Percentiles rank a stretch among this genome's conserved stretches.
Conservation (phyloP, 1,140 invertebrate species). For the Cotesia vestalis region DNA sequence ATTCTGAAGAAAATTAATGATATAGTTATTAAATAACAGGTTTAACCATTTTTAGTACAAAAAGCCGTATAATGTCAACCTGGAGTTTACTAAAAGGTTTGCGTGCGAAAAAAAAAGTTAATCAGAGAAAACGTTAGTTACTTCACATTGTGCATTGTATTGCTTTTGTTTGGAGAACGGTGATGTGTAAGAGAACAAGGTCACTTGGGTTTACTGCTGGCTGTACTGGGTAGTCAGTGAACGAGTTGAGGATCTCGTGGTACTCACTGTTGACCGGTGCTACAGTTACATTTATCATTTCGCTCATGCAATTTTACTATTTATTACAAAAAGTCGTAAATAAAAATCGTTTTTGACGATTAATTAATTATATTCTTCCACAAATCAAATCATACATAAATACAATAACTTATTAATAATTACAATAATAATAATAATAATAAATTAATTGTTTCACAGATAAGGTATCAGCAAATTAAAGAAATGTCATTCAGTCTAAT, state of each 20-base stretch:
- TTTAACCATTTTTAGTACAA: background rate
- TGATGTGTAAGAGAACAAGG: constrained; percentile 47
- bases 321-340: background rate
- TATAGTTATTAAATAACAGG: too few relatives aligned
- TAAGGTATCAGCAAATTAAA: too few relatives aligned
- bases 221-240: constrained; percentile 6
- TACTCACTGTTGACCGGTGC: background rate
- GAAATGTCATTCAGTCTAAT: too few relatives aligned
- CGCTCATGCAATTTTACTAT: background rate
- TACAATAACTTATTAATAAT: too few relatives aligned
- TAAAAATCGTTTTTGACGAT: background rate
- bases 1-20: too few relatives aligned
- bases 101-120: constrained; percentile 33
- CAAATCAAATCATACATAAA: too few relatives aligned
- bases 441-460: too few relatives aligned
- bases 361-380: too few relatives aligned
- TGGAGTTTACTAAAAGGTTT: background rate
- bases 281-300: constrained; percentile 15
- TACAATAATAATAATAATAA: too few relatives aligned
- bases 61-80: background rate
- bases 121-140: constrained; percentile 6
- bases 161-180: constrained; percentile 50
- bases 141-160: constrained; percentile 22
- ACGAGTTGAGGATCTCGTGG: background rate
- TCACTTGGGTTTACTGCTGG: constrained; percentile 44